A percentile compares a stretch with the other conserved stretches of the same genome.
Conservation (phyloP, 1,140 invertebrate species). For the Lamellibrachia luymesi region DNA sequence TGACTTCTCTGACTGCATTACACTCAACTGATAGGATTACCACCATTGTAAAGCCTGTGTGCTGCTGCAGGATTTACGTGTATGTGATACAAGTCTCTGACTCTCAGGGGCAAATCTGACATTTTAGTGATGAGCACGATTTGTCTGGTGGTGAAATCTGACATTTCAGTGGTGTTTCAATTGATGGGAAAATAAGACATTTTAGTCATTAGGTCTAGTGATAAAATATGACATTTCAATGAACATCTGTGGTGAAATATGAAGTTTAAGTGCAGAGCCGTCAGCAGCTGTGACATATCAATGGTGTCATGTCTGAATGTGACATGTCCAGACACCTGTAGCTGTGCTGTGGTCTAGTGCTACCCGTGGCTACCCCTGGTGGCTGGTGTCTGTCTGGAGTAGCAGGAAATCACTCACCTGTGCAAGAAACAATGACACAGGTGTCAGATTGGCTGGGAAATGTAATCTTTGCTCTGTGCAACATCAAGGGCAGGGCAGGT, state of each 20-base stretch:
- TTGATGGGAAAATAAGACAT: not conserved
- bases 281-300: too few species aligned
- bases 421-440: not conserved
- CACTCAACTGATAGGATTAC: not conserved
- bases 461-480: not conserved
- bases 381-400: too few species aligned
- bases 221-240: too few species aligned
- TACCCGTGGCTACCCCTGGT: not conserved
- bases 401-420: not conserved
- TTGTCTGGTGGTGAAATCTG: too few species aligned
- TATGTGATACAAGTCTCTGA: too few species aligned
- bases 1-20: not conserved
- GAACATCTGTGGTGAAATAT: too few species aligned
- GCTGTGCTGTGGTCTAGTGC: too few species aligned
- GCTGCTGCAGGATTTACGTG: not conserved
- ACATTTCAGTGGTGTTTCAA: too few species aligned
- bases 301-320: too few species aligned
- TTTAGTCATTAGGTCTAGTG: not conserved
- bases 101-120: too few species aligned
- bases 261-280: too few species aligned
- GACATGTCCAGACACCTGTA: too few species aligned
- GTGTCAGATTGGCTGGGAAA: not conserved
- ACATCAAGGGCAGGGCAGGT: not conserved
- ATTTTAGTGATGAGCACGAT: not conserved
- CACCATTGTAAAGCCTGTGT: not conserved